Percentiles rank a stretch among this genome's conserved stretches.
phyloP scores from a whole-genome alignment of 2,797 vertebrate species.

The Paratrypauchen microcephalus region DNA sequence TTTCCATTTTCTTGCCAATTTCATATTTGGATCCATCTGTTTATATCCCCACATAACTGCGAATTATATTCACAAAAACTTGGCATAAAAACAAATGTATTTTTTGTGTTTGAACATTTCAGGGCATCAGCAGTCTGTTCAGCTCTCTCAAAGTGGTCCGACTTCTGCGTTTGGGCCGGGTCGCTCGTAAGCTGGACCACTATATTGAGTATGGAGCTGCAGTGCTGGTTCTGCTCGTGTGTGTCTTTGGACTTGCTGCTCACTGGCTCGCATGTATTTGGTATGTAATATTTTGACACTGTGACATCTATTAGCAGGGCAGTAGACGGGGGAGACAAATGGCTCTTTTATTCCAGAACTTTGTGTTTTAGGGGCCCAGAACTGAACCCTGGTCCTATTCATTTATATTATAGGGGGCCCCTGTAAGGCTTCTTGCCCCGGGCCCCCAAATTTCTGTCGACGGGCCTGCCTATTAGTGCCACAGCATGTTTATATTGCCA shows the following conservation, averaged over 20 bases:
- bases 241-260: slow-evolving; percentile 95
- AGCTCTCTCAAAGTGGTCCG: slow-evolving; percentile 96
- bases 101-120: slow-evolving; percentile 33
- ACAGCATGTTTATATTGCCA: neutral
- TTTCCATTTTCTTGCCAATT: neutral
- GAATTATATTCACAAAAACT: neutral
- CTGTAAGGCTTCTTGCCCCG: too few relatives aligned
- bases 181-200: slow-evolving; percentile 97
- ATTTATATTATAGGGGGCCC: too few relatives aligned
- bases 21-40: neutral
- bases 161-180: slow-evolving; percentile 92
- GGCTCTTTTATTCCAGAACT: too few relatives aligned
- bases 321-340: too few relatives aligned
- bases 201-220: slow-evolving; percentile 98
- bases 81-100: neutral
- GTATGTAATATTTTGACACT: slow-evolving; percentile 51
- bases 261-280: slow-evolving; percentile 99
- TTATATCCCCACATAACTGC: neutral
- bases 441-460: too few relatives aligned
- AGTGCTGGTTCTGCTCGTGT: slow-evolving; percentile 94
- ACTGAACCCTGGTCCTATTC: too few relatives aligned
- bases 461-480: too few relatives aligned
- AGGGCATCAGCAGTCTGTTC: slow-evolving; percentile 99
- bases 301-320: neutral
- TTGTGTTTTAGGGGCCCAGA: too few relatives aligned